These are phyloP conservation scores for Zaprionus ornatus DNA, from an alignment of 1,140 invertebrate species.

Conservation along the genomic window DNA sequence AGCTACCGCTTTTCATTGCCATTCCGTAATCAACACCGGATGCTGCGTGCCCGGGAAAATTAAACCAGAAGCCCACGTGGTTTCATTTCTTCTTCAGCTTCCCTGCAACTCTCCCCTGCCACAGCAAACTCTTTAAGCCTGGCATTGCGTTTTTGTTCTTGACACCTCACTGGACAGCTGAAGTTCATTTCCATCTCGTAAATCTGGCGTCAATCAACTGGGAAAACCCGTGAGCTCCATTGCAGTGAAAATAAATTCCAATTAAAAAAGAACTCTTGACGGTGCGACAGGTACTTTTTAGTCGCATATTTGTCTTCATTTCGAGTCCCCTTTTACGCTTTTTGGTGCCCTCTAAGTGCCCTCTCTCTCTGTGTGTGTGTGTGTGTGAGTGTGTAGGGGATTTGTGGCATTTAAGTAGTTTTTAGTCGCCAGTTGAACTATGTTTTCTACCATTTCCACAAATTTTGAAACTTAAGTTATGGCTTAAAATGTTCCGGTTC, in stretches of 20 bases:
- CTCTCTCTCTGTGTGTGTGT: not conserved
- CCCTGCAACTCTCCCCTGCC: not conserved
- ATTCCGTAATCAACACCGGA: conserved; percentile 71
- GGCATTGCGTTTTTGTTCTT: not conserved
- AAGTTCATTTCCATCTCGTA: conserved; percentile 55
- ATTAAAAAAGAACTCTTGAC: conserved; percentile 50
- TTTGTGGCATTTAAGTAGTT: conserved; percentile 73
- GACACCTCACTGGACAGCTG: conserved; percentile 37
- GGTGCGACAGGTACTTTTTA: conserved; percentile 60
- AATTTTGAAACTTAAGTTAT: conserved; percentile 75
- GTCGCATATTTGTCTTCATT: conserved; percentile 71
- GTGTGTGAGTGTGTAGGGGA: conserved; percentile 23
- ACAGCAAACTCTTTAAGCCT: conserved; percentile 1
- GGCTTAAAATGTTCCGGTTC: conserved; percentile 73
- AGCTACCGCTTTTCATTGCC: conserved; percentile 28
- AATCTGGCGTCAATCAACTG: conserved; percentile 58
- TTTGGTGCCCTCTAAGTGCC: conserved; percentile 23
- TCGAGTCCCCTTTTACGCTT: conserved; percentile 16
- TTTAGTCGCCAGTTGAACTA: conserved; percentile 53
- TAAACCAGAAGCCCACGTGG: conserved; percentile 59
- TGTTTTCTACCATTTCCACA: conserved; percentile 16
- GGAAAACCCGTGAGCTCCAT: conserved; percentile 43
- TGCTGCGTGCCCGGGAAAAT: conserved; percentile 73
- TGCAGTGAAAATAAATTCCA: conserved; percentile 59
- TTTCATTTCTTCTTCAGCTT: conserved; percentile 27